These are phyloP conservation scores for Cephalopholis sonnerati DNA, from an alignment of 2,113 vertebrate species.

Conservation along the genomic window DNA sequence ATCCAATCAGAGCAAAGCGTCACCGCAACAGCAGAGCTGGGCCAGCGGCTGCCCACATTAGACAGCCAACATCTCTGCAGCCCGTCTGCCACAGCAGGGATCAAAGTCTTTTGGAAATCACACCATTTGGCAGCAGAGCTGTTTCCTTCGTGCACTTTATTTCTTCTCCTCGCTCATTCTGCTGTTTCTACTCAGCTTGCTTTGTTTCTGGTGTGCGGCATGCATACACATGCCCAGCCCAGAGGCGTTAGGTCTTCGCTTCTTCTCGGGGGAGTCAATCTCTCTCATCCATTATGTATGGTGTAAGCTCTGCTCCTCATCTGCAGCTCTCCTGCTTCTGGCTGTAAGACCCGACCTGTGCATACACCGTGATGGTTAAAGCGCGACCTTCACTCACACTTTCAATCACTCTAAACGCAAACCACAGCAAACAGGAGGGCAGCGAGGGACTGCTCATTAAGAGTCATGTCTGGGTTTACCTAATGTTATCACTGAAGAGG, in stretches of 20 bases:
- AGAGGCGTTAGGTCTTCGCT: slow-evolving; percentile 34
- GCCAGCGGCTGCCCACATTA: slow-evolving; percentile 43
- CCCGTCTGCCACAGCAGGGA: slow-evolving; percentile 26
- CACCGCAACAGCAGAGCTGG: slow-evolving; percentile 13
- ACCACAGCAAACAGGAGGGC: slow-evolving; percentile 6
- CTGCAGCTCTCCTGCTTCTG: slow-evolving; percentile 29
- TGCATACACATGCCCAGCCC: slow-evolving; percentile 40
- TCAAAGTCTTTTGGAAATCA: slow-evolving; percentile 41
- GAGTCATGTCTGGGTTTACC: neutral
- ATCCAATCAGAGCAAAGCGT: slow-evolving; percentile 44
- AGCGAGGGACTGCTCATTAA: neutral
- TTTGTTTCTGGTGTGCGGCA: slow-evolving; percentile 45
- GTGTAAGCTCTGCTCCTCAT: slow-evolving; percentile 53
- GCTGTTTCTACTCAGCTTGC: slow-evolving; percentile 5
- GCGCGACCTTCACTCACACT: slow-evolving; percentile 40
- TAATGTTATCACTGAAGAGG: neutral
- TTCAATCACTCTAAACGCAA: slow-evolving; percentile 7
- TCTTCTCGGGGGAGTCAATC: slow-evolving; percentile 52
- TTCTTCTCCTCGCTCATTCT: slow-evolving; percentile 7
- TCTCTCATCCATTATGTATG: slow-evolving; percentile 73
- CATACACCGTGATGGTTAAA: slow-evolving; percentile 34
- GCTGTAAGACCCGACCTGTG: slow-evolving; percentile 33
- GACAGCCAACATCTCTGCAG: slow-evolving; percentile 27
- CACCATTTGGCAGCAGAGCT: slow-evolving; percentile 30
- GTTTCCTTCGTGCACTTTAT: slow-evolving; percentile 2